Evolutionary conservation across 2,888 invertebrate species (phyloP), one percentile per base, ranked within the genome.

Genomic region (Ernsta delagoae): DNA sequence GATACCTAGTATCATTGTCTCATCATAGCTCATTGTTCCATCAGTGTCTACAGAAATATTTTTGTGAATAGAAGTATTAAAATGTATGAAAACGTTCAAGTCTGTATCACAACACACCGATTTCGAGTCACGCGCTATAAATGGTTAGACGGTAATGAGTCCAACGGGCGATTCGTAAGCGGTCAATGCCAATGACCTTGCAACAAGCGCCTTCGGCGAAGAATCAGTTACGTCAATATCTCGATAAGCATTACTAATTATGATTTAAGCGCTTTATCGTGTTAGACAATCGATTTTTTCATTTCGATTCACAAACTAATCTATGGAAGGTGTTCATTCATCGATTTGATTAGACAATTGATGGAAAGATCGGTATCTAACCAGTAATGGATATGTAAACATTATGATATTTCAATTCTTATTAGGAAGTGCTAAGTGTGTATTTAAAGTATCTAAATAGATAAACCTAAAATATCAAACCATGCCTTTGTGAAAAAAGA

Each of bases 61-160:
- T 24, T 3, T 24, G 24, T 24, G 24, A 24, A 24, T 3, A 24
- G 24, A 3, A 24, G 24, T 24, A 24, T 24, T 24, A 24, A 24
- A 24, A 24, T 24, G 1, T 24, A 24, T 24, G 24, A 3, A 24
- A 24, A 24, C 24, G 24, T 24, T 24, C 24, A 24, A 24, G 24
- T 24, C 24, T 24, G 24, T 24, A 24, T 3, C 24, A 24, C 24
- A 24, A 24, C 24, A 24, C 24, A 24, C 24, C 24, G 24, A 24
- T 24, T 24, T n/a, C n/a, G n/a, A n/a, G n/a, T n/a, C n/a, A n/a
- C n/a, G n/a, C n/a, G n/a, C n/a, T n/a, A n/a, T n/a, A n/a, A n/a
- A n/a, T n/a, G n/a, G n/a, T n/a, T n/a, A n/a, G n/a, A 83, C 83
- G 79, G 83, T 86, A 86, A 87, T 84, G 81, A 84, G 78, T 75